These are phyloP conservation scores for Ophion obscuratus DNA, from an alignment of 2,888 invertebrate species.

Conservation along the genomic window DNA sequence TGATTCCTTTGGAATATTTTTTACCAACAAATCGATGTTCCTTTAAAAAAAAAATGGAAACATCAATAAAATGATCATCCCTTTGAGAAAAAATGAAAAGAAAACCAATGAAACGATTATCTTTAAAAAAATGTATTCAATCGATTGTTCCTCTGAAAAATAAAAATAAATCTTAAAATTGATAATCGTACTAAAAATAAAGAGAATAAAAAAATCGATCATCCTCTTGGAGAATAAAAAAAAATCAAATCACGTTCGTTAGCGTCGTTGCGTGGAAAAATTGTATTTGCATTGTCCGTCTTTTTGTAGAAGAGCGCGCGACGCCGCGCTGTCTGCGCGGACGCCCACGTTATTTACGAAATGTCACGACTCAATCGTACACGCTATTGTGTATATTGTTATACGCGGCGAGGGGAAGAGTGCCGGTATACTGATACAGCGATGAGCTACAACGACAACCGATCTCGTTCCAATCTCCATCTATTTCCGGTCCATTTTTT, in stretches of 20 bases:
- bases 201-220: too few relatives aligned
- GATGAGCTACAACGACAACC: conserved; percentile 39
- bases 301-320: conserved; percentile 4
- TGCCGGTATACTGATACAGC: conserved; percentile 24
- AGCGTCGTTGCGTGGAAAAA: conserved; percentile 8
- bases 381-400: conserved; percentile 16
- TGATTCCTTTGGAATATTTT: too few relatives aligned
- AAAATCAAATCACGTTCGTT: neutral
- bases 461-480: conserved; percentile 24
- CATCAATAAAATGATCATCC: too few relatives aligned
- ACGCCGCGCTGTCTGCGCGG: conserved; percentile 55
- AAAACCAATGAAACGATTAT: too few relatives aligned
- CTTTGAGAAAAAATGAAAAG: too few relatives aligned
- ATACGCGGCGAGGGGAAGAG: conserved; percentile 33
- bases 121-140: too few relatives aligned
- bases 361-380: conserved; percentile 52
- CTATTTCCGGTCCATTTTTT: conserved; percentile 9
- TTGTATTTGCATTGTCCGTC: conserved; percentile 29
- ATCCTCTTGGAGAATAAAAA: neutral
- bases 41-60: neutral
- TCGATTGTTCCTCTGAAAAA: too few relatives aligned
- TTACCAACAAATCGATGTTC: too few relatives aligned
- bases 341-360: conserved; percentile 59
- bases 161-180: too few relatives aligned
- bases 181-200: too few relatives aligned